phyloP scores from a whole-genome alignment of 2,797 vertebrate species.

The Muraenolepis orangiensis region DNA sequence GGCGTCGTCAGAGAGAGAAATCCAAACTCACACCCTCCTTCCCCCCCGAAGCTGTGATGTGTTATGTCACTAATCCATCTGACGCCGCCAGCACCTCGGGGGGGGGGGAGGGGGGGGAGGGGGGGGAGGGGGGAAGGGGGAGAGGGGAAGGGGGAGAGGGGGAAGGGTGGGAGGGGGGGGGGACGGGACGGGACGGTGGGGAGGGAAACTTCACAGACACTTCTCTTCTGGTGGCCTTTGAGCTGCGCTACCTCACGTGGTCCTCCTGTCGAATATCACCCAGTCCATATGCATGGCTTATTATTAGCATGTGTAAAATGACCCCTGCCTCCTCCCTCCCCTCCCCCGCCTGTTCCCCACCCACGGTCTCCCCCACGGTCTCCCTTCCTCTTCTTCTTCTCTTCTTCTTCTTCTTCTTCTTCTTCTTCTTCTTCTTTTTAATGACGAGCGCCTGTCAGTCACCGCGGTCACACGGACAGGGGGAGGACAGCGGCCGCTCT shows the following conservation, averaged over 20 bases:
- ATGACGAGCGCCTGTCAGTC: conserved; percentile 50
- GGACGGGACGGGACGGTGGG: too few species aligned
- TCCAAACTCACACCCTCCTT: background rate
- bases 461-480: conserved; percentile 39
- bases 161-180: too few species aligned
- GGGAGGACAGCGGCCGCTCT: conserved; percentile 13
- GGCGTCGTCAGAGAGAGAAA: conserved; percentile 12
- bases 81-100: background rate
- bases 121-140: too few species aligned
- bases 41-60: background rate
- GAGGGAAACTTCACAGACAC: conserved; percentile 15
- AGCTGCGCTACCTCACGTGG: background rate
- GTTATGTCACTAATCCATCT: conserved; percentile 9
- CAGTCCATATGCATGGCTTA: conserved; percentile 2
- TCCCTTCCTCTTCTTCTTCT: too few species aligned
- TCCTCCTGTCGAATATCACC: background rate
- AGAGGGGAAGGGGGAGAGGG: too few species aligned
- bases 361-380: too few species aligned
- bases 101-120: too few species aligned
- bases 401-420: too few species aligned
- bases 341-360: conserved; percentile 1
- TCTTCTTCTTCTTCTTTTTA: conserved; percentile 15
- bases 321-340: conserved; percentile 10
- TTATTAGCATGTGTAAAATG: conserved; percentile 41
- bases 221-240: conserved; percentile 5